Percentiles rank a stretch among this genome's conserved stretches.
Evolutionary conservation across 2,797 vertebrate genomes (phyloP).

Genomic region (Sebastes cheni): DNA sequence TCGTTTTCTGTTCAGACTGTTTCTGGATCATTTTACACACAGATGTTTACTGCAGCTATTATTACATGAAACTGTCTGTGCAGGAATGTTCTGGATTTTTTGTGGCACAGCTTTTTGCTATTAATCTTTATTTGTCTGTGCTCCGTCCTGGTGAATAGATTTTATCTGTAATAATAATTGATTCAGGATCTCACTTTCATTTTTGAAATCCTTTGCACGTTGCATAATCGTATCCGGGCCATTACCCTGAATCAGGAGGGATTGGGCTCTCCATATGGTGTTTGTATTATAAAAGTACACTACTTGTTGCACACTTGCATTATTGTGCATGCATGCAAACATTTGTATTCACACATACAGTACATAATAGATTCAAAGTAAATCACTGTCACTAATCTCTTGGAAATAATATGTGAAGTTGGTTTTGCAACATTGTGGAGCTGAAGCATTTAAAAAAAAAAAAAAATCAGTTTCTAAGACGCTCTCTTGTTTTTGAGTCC

Average conservation of each 20-base stretch:
- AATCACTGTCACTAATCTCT: not conserved
- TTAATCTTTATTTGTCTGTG: not conserved
- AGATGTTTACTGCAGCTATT: conserved; percentile 16
- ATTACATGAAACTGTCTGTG: not conserved
- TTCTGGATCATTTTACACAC: not conserved
- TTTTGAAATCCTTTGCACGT: conserved; percentile 17
- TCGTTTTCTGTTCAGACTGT: conserved; percentile 39
- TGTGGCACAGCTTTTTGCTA: not conserved
- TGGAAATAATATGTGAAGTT: not conserved
- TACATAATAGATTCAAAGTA: not conserved
- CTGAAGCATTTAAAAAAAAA: not conserved
- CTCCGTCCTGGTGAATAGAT: not conserved
- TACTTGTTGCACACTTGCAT: not conserved
- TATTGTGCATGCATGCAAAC: not conserved
- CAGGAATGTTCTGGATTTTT: conserved; percentile 72
- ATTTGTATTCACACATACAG: not conserved
- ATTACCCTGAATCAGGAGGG: conserved; percentile 29
- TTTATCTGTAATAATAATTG: not conserved
- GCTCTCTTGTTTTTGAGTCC: too few species aligned
- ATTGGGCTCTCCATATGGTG: conserved; percentile 15
- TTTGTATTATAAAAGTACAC: not conserved
- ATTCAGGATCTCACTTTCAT: not conserved
- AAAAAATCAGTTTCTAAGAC: too few species aligned
- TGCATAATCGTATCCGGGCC: conserved; percentile 51
- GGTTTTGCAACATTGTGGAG: not conserved